phyloP scores from a whole-genome alignment of 2,888 invertebrate genomes.

The Deroplatys truncata region DNA sequence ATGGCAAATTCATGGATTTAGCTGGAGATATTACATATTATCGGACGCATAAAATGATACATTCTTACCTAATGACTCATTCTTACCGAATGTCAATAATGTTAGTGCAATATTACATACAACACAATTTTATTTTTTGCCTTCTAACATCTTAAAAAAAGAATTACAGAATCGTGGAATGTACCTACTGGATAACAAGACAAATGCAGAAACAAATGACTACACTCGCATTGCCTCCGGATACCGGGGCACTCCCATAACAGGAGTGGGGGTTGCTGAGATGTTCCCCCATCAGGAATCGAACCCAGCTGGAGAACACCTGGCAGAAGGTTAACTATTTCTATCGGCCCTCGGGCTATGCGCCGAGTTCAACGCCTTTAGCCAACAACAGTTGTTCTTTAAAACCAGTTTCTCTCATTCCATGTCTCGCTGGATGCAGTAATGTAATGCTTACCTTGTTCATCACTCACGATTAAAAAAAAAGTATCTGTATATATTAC shows the following conservation, averaged over 20 bases:
- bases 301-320: neutral
- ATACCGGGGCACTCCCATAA: neutral
- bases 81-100: too few species aligned
- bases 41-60: too few species aligned
- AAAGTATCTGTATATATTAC: too few species aligned
- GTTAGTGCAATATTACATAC: too few species aligned
- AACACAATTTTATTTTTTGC: too few species aligned
- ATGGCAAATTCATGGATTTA: too few species aligned
- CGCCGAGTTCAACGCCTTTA: neutral
- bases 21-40: too few species aligned
- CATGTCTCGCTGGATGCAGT: neutral
- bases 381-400: neutral
- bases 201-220: neutral
- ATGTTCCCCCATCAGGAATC: neutral
- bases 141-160: too few species aligned
- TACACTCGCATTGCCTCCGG: neutral
- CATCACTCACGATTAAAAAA: neutral
- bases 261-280: neutral
- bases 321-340: neutral
- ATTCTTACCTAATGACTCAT: too few species aligned
- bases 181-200: neutral
- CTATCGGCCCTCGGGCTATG: neutral
- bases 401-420: neutral
- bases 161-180: too few species aligned
- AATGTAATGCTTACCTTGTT: neutral